phyloP scores from a whole-genome alignment of 2,888 invertebrate genomes.

The Tenthredo notha region DNA sequence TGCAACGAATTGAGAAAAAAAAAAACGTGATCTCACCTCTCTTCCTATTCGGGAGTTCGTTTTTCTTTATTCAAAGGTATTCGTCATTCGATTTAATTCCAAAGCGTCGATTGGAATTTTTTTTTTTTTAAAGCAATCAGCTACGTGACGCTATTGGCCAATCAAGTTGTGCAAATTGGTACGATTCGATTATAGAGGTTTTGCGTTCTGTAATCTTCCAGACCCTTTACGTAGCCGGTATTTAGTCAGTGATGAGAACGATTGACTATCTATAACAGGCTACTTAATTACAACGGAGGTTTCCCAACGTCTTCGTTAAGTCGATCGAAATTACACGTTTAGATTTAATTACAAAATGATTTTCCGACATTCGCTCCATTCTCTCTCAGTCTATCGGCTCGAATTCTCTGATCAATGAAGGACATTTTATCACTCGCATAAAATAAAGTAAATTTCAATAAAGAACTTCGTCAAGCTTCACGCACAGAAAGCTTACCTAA shows the following conservation, averaged over 20 bases:
- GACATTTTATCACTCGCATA: neutral
- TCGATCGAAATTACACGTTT: slow-evolving; percentile 21
- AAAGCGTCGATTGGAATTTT: slow-evolving; percentile 40
- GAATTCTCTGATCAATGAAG: neutral
- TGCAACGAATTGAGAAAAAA: neutral
- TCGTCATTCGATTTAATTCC: slow-evolving; percentile 38
- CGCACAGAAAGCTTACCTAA: neutral
- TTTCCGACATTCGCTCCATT: neutral
- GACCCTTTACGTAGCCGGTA: slow-evolving; percentile 11
- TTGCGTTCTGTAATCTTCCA: slow-evolving; percentile 42
- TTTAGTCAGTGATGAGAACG: slow-evolving; percentile 37
- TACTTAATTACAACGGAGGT: slow-evolving; percentile 28
- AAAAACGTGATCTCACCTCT: neutral
- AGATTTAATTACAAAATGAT: slow-evolving; percentile 20
- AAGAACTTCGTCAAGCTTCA: neutral
- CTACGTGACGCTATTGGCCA: slow-evolving; percentile 30
- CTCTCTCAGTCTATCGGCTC: neutral
- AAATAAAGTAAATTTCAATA: neutral
- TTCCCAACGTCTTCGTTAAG: neutral
- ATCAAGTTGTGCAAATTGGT: slow-evolving; percentile 41
- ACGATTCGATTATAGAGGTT: slow-evolving; percentile 42
- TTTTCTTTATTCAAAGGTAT: slow-evolving; percentile 27
- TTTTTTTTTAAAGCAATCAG: slow-evolving; percentile 49
- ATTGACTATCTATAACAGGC: slow-evolving; percentile 33
- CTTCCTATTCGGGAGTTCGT: neutral